Evolutionary conservation across 2,888 invertebrate species (phyloP).

Genomic region (Caenorhabditis becei): DNA sequence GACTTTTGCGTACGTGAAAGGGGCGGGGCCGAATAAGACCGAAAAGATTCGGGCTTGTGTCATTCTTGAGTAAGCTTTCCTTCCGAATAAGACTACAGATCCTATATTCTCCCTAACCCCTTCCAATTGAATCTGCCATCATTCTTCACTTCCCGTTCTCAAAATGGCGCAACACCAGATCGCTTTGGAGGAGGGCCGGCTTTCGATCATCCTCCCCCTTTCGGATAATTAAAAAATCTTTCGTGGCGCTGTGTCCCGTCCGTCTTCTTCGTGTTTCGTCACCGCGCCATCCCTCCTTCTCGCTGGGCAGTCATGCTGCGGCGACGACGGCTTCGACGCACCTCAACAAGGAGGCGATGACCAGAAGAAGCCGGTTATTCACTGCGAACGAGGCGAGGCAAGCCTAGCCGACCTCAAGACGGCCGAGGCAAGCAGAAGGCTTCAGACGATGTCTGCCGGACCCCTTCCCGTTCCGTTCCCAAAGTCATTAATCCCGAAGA

Average conservation of each 20-base stretch:
- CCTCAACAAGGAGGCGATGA: conserved; percentile 36
- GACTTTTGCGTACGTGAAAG: conserved; percentile 9
- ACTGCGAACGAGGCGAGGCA: conserved; percentile 46
- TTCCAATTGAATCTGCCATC: conserved; percentile 1
- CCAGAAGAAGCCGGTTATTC: conserved; percentile 50
- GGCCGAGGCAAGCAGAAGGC: conserved; percentile 46
- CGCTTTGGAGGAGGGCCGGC: conserved; percentile 15
- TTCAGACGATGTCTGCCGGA: conserved; percentile 25
- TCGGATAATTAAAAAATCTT: conserved; percentile 42
- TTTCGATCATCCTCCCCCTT: conserved; percentile 37
- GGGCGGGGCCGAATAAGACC: conserved; percentile 17
- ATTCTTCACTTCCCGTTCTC: conserved; percentile 14
- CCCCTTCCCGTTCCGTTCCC: conserved; percentile 38
- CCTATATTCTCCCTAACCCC: not conserved
- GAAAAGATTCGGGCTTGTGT: not conserved
- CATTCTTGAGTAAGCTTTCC: not conserved
- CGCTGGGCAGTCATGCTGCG: conserved; percentile 12
- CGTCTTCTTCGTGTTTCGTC: conserved; percentile 52
- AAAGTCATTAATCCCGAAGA: conserved; percentile 42
- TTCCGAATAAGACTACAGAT: not conserved
- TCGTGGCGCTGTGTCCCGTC: too few relatives aligned
- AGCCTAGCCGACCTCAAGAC: conserved; percentile 57
- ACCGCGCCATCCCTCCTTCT: conserved; percentile 2
- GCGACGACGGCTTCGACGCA: conserved; percentile 22
- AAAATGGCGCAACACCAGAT: conserved; percentile 47